Evolutionary conservation across 2,113 vertebrate species (phyloP), one percentile per base, ranked within the genome.

Genomic region (Eurystomus gularis): DNA sequence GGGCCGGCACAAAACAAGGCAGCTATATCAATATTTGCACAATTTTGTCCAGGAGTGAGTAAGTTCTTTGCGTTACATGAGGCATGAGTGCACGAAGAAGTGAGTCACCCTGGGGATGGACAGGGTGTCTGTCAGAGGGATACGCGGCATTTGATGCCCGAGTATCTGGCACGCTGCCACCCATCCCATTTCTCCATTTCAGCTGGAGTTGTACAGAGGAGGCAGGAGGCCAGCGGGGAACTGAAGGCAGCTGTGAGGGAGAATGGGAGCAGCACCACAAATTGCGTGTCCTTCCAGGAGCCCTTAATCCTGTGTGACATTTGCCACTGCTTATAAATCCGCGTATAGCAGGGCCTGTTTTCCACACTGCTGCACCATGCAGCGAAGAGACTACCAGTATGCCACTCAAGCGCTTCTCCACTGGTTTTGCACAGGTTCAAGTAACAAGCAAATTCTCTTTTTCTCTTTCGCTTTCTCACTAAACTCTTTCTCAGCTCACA

Each of bases 181-280:
- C 65, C 92, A 93, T 78, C 76, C 64, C 35, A 16, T 88, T 71
- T 92, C 95, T 95, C 88, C 86, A 82, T 93, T 96, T 92, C 95
- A 93, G 88, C 68, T 66, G 64, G 76, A 70, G 69, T 15, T 76
- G 64, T 81, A 19, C 35, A 81, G 76, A 51, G 55, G 40, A 77
- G 87, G 91, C 17, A 2, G 84, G 81, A 94, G 86, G 82, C 66
- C 92, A 88, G 86, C 42, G 3, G 90, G 90, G 82, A 92, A 31
- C 42, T 12, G 71, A 82, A 55, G 90, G 85, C 0, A 11, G 54
- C 49, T 86, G 78, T 52, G 66, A 88, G 46, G 75, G 62, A 88
- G 94, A 85, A 93, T 65, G 71, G 71, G 62, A 91, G 85, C 85
- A 18, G 71, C 49, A 70, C 29, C 58, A 51, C 76, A 88, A 82